These are phyloP conservation scores for Neolamprologus falcicula DNA, from an alignment of 2,113 vertebrate genomes.

Conservation along the genomic window DNA sequence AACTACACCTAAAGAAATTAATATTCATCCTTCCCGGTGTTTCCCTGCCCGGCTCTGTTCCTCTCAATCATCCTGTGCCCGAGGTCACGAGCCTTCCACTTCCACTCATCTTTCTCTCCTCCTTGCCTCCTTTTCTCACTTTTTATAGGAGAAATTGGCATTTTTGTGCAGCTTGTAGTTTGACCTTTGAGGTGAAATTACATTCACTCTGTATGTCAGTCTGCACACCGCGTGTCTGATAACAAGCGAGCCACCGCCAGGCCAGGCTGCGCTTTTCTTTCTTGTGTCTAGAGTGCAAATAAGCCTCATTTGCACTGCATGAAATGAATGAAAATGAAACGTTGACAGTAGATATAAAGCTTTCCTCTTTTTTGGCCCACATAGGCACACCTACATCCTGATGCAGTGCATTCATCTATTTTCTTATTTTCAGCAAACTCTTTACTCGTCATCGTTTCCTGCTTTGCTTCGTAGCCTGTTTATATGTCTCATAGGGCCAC, in stretches of 20 bases:
- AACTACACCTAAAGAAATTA: not conserved
- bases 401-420: not conserved
- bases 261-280: not conserved
- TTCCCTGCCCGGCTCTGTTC: not conserved
- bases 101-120: not conserved
- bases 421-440: not conserved
- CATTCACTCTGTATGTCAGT: not conserved
- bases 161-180: not conserved
- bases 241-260: not conserved
- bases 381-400: not conserved
- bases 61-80: not conserved
- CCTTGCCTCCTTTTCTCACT: not conserved
- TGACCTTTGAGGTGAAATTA: not conserved
- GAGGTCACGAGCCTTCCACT: not conserved
- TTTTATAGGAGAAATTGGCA: rapidly evolving
- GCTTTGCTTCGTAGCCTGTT: not conserved
- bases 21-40: not conserved
- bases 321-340: not conserved
- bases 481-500: not conserved
- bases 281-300: not conserved
- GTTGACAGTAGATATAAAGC: not conserved
- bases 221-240: not conserved
- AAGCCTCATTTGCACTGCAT: not conserved
- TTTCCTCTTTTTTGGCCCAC: rapidly evolving
- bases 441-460: not conserved